These are phyloP conservation scores for Lacerta viridis DNA, from an alignment of 2,797 vertebrate species.

Conservation along the genomic window DNA sequence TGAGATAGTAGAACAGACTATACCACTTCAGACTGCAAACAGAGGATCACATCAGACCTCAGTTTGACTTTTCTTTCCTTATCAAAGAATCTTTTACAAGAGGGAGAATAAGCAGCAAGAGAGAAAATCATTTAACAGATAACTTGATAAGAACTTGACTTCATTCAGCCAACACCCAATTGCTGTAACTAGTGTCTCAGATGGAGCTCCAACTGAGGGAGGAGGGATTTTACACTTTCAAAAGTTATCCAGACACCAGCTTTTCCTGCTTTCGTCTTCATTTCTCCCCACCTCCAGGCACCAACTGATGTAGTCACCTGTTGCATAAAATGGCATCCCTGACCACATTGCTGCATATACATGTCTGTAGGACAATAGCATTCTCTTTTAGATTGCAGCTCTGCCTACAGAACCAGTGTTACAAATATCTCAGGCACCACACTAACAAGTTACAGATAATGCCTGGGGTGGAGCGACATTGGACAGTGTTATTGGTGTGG, in stretches of 20 bases:
- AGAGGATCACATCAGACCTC: background rate
- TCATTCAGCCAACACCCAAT: background rate
- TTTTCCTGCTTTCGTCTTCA: background rate
- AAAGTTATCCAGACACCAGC: background rate
- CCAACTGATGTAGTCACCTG: background rate
- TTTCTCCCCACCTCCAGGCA: background rate
- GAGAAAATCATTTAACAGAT: background rate
- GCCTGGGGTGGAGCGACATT: background rate
- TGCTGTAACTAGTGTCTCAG: background rate
- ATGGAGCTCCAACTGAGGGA: background rate
- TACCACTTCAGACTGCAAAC: background rate
- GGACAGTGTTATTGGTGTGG: background rate
- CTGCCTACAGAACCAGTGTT: background rate
- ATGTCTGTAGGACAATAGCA: background rate
- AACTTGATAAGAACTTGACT: background rate
- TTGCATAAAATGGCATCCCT: background rate
- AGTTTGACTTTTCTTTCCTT: background rate
- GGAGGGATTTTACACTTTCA: background rate
- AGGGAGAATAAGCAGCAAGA: background rate
- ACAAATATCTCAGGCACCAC: background rate
- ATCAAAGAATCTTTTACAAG: background rate
- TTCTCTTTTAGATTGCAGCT: background rate
- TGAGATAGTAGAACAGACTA: background rate
- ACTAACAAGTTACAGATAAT: conserved; percentile 10
- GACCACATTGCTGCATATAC: background rate